Conservation (phyloP, 2,888 invertebrate species). For the Chelonus formosanus region DNA sequence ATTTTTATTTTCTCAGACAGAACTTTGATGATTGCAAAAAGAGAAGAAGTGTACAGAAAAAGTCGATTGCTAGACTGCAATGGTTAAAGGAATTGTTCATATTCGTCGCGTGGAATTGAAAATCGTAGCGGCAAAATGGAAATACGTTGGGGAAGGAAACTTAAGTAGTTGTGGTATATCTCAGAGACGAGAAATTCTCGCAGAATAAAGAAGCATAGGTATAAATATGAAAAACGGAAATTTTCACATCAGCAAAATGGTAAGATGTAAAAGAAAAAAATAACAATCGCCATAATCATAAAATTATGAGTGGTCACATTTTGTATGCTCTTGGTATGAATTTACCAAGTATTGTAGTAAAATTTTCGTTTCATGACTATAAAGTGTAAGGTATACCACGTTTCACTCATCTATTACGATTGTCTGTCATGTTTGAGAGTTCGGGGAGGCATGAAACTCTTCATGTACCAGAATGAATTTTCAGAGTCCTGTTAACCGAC, state of each 20-base stretch:
- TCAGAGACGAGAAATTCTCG: no score
- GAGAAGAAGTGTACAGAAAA: background rate
- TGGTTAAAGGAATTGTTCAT: background rate
- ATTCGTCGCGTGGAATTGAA: background rate
- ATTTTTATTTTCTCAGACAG: background rate
- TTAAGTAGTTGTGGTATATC: background rate
- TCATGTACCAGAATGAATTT: constrained; percentile 9
- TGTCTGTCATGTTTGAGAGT: constrained; percentile 3
- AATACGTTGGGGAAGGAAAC: background rate
- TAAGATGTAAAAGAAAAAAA: no score
- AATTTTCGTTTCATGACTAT: no score
- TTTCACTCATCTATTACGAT: background rate
- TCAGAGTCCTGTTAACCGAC: background rate
- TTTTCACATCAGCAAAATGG: no score
- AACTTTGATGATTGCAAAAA: constrained; percentile 1
- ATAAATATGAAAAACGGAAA: no score
- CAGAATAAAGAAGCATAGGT: no score
- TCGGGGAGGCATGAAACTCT: background rate
- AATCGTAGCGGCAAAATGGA: constrained; percentile 2
- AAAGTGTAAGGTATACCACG: background rate
- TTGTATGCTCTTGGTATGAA: no score
- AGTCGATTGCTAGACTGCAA: constrained; percentile 3
- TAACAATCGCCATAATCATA: no score
- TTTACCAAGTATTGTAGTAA: no score
- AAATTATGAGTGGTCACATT: no score